phyloP scores from a whole-genome alignment of 2,888 invertebrate genomes.

The Herminia tarsipennalis region DNA sequence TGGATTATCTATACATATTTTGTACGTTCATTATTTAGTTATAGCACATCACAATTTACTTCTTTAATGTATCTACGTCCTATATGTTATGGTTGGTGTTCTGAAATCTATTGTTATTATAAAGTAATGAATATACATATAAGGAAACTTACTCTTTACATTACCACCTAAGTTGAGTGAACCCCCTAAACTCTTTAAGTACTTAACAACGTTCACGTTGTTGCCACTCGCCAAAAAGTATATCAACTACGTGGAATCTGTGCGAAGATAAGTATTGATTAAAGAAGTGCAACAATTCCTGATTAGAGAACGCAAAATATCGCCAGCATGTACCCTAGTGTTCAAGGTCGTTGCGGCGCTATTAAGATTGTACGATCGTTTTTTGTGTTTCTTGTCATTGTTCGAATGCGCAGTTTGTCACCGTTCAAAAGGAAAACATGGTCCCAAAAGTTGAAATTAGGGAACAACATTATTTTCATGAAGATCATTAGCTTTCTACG shows the following conservation, averaged over 20 bases:
- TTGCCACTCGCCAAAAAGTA: constrained; percentile 42
- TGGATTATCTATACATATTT: constrained; percentile 74
- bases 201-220: constrained; percentile 52
- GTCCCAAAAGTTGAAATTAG: constrained; percentile 40
- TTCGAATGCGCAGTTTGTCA: constrained; percentile 10
- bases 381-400: neutral
- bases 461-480: constrained; percentile 29
- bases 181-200: constrained; percentile 62
- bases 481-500: constrained; percentile 22
- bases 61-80: constrained; percentile 61
- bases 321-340: constrained; percentile 30
- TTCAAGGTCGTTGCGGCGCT: neutral
- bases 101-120: constrained; percentile 29
- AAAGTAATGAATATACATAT: constrained; percentile 38
- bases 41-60: constrained; percentile 72
- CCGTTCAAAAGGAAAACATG: constrained; percentile 24
- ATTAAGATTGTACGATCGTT: neutral
- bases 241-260: constrained; percentile 9
- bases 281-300: constrained; percentile 28
- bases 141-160: constrained; percentile 38
- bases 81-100: constrained; percentile 62
- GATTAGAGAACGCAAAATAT: constrained; percentile 14
- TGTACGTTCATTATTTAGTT: constrained; percentile 81
- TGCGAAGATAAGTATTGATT: constrained; percentile 1
- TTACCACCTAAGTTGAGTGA: constrained; percentile 55